Conservation (phyloP, 2,113 vertebrate species). For the Aythya baeri region DNA sequence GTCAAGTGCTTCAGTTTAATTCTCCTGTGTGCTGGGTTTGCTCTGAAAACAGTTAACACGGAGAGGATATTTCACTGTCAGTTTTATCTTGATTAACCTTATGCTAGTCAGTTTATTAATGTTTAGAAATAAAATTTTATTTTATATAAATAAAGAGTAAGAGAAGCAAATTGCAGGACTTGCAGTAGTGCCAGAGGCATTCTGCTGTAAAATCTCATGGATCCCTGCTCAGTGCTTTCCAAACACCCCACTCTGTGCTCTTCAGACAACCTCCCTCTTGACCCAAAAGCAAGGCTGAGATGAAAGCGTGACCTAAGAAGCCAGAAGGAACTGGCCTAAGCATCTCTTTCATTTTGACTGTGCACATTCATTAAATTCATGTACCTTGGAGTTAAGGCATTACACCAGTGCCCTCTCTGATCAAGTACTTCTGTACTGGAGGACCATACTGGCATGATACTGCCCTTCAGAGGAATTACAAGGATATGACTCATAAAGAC, state of each 20-base stretch:
- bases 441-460: not conserved
- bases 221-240: not conserved
- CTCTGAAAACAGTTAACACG: not conserved
- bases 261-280: not conserved
- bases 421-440: not conserved
- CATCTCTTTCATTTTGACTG: not conserved
- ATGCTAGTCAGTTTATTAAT: not conserved
- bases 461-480: not conserved
- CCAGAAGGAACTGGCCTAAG: not conserved
- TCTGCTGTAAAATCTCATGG: not conserved
- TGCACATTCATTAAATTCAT: not conserved
- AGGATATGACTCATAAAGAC: not conserved
- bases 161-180: not conserved
- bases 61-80: not conserved
- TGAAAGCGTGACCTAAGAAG: not conserved
- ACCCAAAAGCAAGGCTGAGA: not conserved
- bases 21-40: not conserved
- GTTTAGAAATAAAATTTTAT: not conserved
- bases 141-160: not conserved
- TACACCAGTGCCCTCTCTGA: not conserved
- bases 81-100: not conserved
- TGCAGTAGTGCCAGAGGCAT: not conserved
- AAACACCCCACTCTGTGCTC: not conserved
- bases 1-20: constrained; percentile 8
- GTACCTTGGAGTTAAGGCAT: not conserved